Base-by-base conservation (phyloP, 2,797 vertebrate genomes). In the Danio choprae region DNA sequence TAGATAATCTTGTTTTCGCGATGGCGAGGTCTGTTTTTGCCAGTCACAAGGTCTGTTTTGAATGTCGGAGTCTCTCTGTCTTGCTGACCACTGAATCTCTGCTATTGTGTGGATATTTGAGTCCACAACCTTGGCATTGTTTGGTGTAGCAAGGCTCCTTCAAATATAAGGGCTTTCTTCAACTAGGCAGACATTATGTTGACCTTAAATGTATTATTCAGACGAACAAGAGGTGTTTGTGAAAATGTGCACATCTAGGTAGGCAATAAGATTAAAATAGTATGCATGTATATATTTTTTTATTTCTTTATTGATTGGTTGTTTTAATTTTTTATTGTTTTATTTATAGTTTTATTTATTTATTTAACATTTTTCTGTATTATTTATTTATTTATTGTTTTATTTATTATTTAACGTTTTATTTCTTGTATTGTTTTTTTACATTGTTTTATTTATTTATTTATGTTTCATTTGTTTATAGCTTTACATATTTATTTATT, bases 1-100 rank as follows among this genome's bases (percentile, higher is more conserved):
- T 50, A 20, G 36, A 70, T 70, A 41, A 70, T 55, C 16, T 40
- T 70, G 36, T 70, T 68, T 63, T 67, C n/a, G 46, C 46, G 11
- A 16, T 36, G 22, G 46, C 22, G 10, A 7, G 65, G 65, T 29
- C 64, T 68, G 44, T 18, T 51, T 38, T 51, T 38, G 15, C 5
- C 46, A 18, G 18, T 38, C 29, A 38, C 46, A 51, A 51, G 67
- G 48, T 70, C 29, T 70, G 50, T 53, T 70, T 53, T 70, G 36
- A 55, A 41, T 70, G 15, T 51, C 12, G n/a, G 53, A 70, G 53
- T 41, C n/a, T 50, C 8, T 9, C 22, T 4, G 9, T 68, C 13
- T 50, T 16, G 15, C 9, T 36, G 46, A 68, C 7, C 64, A 0
- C 18, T 22, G 9, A 48, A 44, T 48, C 12, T 67, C 18, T 22